Evolutionary conservation across 1,140 invertebrate species (phyloP).

Genomic region (Drosophila parabipectinata): DNA sequence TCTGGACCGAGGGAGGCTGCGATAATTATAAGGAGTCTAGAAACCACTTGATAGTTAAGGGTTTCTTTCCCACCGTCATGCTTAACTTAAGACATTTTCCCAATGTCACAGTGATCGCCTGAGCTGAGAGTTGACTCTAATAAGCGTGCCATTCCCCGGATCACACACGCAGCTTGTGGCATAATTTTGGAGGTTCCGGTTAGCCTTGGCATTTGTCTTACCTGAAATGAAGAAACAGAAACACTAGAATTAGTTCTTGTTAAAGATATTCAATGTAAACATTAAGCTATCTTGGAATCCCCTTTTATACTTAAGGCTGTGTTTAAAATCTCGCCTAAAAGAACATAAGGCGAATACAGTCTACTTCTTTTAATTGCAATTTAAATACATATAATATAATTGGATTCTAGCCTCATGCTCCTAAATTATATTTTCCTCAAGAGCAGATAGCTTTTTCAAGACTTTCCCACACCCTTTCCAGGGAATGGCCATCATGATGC

Average conservation of each 20-base stretch:
- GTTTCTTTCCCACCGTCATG: slow-evolving; percentile 34
- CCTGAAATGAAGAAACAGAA: not conserved
- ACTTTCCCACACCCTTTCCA: not conserved
- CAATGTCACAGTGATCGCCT: slow-evolving; percentile 35
- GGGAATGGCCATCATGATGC: slow-evolving; percentile 73
- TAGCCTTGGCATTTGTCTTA: not conserved
- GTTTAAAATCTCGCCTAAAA: too few relatives aligned
- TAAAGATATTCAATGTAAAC: not conserved
- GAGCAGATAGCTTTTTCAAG: slow-evolving; percentile 21
- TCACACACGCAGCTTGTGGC: slow-evolving; percentile 47
- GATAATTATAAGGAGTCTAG: slow-evolving; percentile 51
- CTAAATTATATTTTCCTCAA: not conserved
- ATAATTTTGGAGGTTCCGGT: not conserved
- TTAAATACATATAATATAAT: not conserved
- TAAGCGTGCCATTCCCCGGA: slow-evolving; percentile 60
- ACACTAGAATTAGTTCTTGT: not conserved
- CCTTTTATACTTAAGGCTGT: too few relatives aligned
- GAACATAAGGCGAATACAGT: too few relatives aligned
- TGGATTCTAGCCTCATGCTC: not conserved
- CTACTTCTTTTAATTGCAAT: not conserved
- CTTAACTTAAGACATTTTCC: slow-evolving; percentile 56
- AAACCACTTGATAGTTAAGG: slow-evolving; percentile 69
- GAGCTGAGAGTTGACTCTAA: slow-evolving; percentile 33
- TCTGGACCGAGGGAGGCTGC: slow-evolving; percentile 53
- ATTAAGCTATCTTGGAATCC: too few relatives aligned